Percentiles rank a stretch among this genome's conserved stretches.
These are phyloP conservation scores for Mionectes olivaceus DNA, from an alignment of 2,797 vertebrate species.

Conservation along the genomic window DNA sequence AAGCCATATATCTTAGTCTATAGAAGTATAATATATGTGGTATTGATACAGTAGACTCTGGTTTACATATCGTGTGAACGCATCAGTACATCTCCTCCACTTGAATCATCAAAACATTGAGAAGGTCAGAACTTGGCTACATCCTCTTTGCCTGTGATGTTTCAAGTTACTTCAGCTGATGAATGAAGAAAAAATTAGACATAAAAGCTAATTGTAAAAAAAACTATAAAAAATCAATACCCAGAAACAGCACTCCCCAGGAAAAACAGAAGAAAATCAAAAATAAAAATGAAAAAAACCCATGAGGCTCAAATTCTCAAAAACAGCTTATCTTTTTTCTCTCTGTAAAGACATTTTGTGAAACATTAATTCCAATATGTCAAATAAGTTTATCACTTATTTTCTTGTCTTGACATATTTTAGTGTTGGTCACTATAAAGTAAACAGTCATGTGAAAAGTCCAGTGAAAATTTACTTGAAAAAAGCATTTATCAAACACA, in stretches of 20 bases:
- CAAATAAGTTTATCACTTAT: background rate
- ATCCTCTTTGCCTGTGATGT: background rate
- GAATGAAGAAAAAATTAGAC: background rate
- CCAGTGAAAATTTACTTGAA: background rate
- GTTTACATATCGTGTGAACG: background rate
- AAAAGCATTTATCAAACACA: background rate
- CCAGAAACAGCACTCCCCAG: rapidly evolving
- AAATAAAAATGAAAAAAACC: rapidly evolving
- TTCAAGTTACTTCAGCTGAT: background rate
- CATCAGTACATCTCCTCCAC: background rate
- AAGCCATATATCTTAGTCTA: background rate
- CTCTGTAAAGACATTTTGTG: background rate
- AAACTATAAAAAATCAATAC: no score
- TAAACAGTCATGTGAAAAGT: background rate
- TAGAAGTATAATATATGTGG: background rate
- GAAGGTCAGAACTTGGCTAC: background rate
- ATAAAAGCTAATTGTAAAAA: background rate
- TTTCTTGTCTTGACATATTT: background rate
- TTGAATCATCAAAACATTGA: background rate
- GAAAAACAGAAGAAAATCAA: background rate
- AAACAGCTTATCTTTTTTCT: background rate
- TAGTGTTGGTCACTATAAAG: background rate
- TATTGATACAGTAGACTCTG: background rate
- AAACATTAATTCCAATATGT: background rate
- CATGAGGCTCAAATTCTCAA: background rate